Conservation (phyloP, 2,113 vertebrate genomes). For the Saguinus midas region DNA sequence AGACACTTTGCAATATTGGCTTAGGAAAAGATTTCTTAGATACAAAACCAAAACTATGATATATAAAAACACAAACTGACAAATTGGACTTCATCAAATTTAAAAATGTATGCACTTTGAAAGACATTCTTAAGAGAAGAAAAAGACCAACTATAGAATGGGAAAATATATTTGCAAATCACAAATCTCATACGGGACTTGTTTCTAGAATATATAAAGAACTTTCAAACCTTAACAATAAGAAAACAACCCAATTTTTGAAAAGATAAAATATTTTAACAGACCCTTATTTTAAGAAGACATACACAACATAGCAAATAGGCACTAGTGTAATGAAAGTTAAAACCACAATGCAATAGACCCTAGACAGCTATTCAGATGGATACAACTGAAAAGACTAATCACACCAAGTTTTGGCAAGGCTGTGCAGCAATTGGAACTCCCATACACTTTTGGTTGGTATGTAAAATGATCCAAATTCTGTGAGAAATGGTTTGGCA, state of each 20-base stretch:
- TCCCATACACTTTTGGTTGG: neutral
- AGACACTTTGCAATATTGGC: neutral
- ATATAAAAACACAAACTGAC: neutral
- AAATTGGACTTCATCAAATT: neutral
- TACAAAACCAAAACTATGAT: neutral
- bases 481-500: neutral
- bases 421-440: neutral
- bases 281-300: neutral
- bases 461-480: neutral
- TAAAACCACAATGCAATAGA: neutral
- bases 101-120: neutral
- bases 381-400: neutral
- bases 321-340: neutral
- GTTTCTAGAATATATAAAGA: neutral
- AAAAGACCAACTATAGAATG: neutral
- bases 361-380: neutral
- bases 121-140: neutral
- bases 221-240: neutral
- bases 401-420: neutral
- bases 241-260: neutral
- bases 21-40: neutral
- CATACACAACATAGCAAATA: neutral
- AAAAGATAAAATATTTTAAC: neutral
- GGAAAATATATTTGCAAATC: neutral
- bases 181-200: neutral